Evolutionary conservation across 2,113 vertebrate species (phyloP).

Genomic region (Verasper variegatus): DNA sequence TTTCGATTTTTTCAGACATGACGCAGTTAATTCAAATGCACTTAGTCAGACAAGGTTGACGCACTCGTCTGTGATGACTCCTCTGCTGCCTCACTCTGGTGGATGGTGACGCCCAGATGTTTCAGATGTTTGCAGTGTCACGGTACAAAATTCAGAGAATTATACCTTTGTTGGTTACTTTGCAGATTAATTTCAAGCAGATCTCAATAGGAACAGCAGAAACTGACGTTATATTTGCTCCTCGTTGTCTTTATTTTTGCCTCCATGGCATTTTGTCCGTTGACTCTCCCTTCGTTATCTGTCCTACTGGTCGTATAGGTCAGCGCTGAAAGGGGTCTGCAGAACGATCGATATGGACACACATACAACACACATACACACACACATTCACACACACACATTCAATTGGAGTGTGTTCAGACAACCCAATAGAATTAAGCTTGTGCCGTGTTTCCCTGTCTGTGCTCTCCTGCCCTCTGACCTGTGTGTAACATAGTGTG

Average conservation of each 20-base stretch:
- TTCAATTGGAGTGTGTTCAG: not conserved
- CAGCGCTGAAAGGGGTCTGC: constrained; percentile 50
- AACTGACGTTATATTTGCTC: not conserved
- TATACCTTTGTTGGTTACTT: too few species aligned
- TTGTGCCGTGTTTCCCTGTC: constrained; percentile 9
- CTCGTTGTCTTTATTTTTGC: not conserved
- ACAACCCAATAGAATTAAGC: constrained; percentile 24
- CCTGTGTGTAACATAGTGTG: not conserved
- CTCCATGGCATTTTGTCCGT: not conserved
- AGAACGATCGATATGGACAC: constrained; percentile 38
- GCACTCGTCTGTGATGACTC: too few species aligned
- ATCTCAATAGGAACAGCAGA: too few species aligned
- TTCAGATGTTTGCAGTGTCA: too few species aligned
- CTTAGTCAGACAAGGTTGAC: too few species aligned
- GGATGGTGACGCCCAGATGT: too few species aligned
- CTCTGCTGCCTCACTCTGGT: too few species aligned
- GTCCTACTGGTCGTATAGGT: constrained; percentile 32
- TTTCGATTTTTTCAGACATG: too few species aligned
- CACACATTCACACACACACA: constrained; percentile 28
- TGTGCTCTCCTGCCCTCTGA: constrained; percentile 17
- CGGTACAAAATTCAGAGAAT: too few species aligned
- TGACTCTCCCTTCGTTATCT: not conserved
- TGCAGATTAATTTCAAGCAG: too few species aligned
- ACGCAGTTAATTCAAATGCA: too few species aligned
- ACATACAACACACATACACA: constrained; percentile 37